Conservation (phyloP, 2,113 vertebrate species). For the Callocephalon fimbriatum region DNA sequence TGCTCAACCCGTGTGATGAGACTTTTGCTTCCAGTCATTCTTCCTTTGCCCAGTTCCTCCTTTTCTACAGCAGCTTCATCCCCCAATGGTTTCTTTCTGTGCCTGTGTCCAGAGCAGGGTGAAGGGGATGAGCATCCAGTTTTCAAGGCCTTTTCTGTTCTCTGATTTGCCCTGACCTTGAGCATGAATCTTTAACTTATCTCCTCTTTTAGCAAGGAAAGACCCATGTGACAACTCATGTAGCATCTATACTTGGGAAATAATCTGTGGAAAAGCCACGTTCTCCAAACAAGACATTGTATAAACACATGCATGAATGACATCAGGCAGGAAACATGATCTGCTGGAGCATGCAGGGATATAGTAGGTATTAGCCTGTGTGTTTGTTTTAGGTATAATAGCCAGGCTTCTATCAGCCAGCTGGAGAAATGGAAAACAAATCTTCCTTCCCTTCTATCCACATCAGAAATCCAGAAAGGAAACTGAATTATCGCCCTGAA, state of each 20-base stretch:
- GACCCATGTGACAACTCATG: background rate
- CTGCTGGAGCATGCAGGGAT: background rate
- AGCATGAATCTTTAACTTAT: background rate
- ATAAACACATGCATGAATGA: background rate
- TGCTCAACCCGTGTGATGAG: accelerated
- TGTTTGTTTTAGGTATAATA: background rate
- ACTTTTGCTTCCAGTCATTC: background rate
- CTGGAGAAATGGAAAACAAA: background rate
- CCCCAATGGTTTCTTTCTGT: background rate
- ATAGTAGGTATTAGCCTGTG: background rate
- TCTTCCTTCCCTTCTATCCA: background rate
- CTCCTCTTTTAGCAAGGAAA: background rate
- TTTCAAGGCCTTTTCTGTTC: background rate
- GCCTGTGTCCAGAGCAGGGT: background rate
- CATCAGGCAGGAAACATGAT: background rate
- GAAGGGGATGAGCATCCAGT: background rate
- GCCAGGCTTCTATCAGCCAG: background rate
- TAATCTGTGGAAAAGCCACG: background rate
- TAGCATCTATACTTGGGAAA: background rate
- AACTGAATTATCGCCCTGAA: background rate
- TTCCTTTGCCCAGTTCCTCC: background rate
- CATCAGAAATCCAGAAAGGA: background rate
- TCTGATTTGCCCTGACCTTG: background rate
- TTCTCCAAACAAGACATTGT: background rate
- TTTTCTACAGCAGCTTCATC: background rate